Evolutionary conservation across 1,140 invertebrate species (phyloP), one percentile per base, ranked within the genome.

Genomic region (Mamestra configurata): DNA sequence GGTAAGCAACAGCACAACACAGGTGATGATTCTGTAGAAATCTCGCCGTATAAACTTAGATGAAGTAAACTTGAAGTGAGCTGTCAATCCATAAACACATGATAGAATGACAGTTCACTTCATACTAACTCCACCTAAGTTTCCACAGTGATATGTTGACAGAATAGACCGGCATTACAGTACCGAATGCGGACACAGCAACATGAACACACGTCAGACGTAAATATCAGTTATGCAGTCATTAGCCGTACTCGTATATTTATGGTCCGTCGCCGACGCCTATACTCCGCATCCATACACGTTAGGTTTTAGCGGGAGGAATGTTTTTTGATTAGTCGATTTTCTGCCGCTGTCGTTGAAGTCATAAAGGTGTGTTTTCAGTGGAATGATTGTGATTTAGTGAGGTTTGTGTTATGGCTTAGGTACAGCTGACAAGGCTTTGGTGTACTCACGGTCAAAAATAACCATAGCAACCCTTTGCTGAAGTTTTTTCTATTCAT

Each of bases 161-260:
- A n/a, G n/a, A n/a, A n/a, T n/a, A n/a, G n/a, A n/a, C n/a, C n/a
- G n/a, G n/a, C n/a, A n/a, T n/a, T n/a, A n/a, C 40, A 20, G 51
- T 35, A 57, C 46, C 66, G 11, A 71, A 79, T 5, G 22, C 15
- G 10, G 20, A 13, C 11, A 55, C 76, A 13, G 24, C 18, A 10
- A 78, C 61, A 0, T 13, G 13, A 68, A 0, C 1, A 22, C 2
- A 0, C 35, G 35, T 37, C 57, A 13, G 40, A 66, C 77, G 77
- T 79, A 79, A 79, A 79, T 79, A 71, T 79, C 77, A 79, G 77
- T 79, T 79, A 79, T 79, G 11, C 66, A 79, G 77, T 79, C 77
- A 79, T 79, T 79, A 79, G 66, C 35, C 49, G 37, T 51, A 1
- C 35, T 24, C 40, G 22, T 20, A 40, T 76, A 76, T 76, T 76